Evolutionary conservation across 1,140 invertebrate species (phyloP), one percentile per base, ranked within the genome.

Genomic region (Lepeophtheirus salmonis): DNA sequence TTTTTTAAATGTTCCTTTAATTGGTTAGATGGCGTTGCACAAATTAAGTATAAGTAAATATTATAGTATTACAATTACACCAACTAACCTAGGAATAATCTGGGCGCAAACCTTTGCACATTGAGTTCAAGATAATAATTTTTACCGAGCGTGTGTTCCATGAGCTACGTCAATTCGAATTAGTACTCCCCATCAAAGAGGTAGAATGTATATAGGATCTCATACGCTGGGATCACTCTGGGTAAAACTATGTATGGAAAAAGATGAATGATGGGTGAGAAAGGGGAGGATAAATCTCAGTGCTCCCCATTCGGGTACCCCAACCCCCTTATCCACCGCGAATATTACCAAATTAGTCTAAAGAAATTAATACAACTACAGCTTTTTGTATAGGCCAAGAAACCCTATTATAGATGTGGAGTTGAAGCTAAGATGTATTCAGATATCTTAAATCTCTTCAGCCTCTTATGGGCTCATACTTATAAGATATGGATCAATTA

Each of bases 381-480:
- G 72, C 94, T 2, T 92, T 89, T 73, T 78, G 80, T n/a, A 6
- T n/a, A 41, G 86, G 89, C 0, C 89, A 92, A 72, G 90, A 95
- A 74, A 88, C 84, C 60, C 87, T 94, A 0, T 88, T 92, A 70
- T 89, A 95, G 70, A 90, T 94, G 65, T 82, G 89, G 0, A 82
- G 80, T 51, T 80, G 87, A 70, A 88, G 86, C 6, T 79, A 84
- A 66, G 89, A 94, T 69, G 78, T 92, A 0, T 94, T 94, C 66
- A 79, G 83, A 67, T 80, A 80, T 2, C 72, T 95, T 3, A 89
- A 86, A 75, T 73, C 78, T 14, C 78, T 89, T 49, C 83, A 86
- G 70, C 64, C 60, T 10, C 64, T 57, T 49, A 59, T 56, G 53
- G 65, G 50, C 57, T 55, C 53, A 16, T 51, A 12, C 52, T 67